Conservation (phyloP, 1,140 invertebrate genomes). For the Cotesia chilonis region DNA sequence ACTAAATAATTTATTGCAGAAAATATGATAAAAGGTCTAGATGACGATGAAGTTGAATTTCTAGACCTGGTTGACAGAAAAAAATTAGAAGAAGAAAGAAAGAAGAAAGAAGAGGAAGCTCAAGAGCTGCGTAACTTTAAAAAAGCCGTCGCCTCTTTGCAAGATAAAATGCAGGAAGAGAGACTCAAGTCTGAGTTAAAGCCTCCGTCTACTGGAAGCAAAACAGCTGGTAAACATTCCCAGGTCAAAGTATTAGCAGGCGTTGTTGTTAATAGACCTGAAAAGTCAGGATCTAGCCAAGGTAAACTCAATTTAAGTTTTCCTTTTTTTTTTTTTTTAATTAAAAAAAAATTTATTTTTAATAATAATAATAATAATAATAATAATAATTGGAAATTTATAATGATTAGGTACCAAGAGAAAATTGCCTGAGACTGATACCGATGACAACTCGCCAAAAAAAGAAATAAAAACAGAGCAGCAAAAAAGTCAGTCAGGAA, state of each 20-base stretch:
- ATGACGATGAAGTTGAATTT: slow-evolving; percentile 95
- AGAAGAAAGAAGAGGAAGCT: slow-evolving; percentile 82
- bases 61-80: slow-evolving; percentile 87
- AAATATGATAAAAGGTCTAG: slow-evolving; percentile 93
- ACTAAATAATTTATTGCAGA: slow-evolving; percentile 67
- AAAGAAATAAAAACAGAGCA: slow-evolving; percentile 14
- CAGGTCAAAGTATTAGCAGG: slow-evolving; percentile 71
- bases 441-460: slow-evolving; percentile 36
- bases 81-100: slow-evolving; percentile 83
- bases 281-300: slow-evolving; percentile 66
- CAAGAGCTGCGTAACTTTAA: slow-evolving; percentile 85
- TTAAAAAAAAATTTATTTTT: too few relatives aligned
- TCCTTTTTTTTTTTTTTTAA: too few relatives aligned
- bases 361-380: too few relatives aligned
- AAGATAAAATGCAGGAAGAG: slow-evolving; percentile 78
- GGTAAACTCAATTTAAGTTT: slow-evolving; percentile 45
- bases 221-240: slow-evolving; percentile 59
- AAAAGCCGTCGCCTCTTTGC: slow-evolving; percentile 78
- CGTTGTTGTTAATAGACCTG: slow-evolving; percentile 68
- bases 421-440: slow-evolving; percentile 68
- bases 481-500: slow-evolving; percentile 43
- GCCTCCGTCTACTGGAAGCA: slow-evolving; percentile 51
- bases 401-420: slow-evolving; percentile 66
- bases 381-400: slow-evolving; percentile 27
- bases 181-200: slow-evolving; percentile 69